Evolutionary conservation across 2,888 invertebrate species (phyloP).

Genomic region (Microchrysa polita): DNA sequence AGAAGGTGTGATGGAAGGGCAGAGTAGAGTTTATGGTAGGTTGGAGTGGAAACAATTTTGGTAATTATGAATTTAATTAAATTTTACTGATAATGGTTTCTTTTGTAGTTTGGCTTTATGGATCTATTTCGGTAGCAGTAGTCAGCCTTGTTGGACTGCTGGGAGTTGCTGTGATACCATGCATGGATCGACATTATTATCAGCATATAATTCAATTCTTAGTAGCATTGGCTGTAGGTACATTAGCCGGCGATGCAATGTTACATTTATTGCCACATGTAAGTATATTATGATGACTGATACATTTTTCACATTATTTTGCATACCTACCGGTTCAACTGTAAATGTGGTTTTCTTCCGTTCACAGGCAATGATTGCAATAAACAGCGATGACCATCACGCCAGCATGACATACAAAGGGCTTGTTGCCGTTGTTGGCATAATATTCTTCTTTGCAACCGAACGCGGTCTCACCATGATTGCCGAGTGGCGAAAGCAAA

Average conservation of each 20-base stretch:
- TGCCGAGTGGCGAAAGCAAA: constrained; percentile 81
- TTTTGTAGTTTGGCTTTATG: constrained; percentile 81
- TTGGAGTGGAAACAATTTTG: too few relatives aligned
- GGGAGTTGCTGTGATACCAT: constrained; percentile 89
- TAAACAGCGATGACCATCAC: constrained; percentile 66
- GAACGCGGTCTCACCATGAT: constrained; percentile 83
- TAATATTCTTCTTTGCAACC: constrained; percentile 89
- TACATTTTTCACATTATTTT: too few relatives aligned
- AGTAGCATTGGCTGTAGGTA: constrained; percentile 92
- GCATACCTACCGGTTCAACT: background rate
- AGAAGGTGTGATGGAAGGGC: constrained; percentile 50
- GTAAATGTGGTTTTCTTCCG: too few relatives aligned
- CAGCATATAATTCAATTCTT: constrained; percentile 90
- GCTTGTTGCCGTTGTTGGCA: constrained; percentile 74
- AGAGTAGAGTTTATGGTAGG: constrained; percentile 57
- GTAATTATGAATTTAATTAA: constrained; percentile 26
- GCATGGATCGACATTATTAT: constrained; percentile 89
- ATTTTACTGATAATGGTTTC: background rate
- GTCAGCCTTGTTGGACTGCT: constrained; percentile 89
- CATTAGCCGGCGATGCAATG: constrained; percentile 89
- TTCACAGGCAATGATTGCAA: constrained; percentile 65
- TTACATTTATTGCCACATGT: constrained; percentile 92
- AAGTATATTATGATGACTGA: too few relatives aligned
- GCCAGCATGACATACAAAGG: constrained; percentile 86
- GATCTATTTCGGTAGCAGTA: constrained; percentile 80